phyloP scores from a whole-genome alignment of 2,113 vertebrate genomes.

The Bufo gargarizans region DNA sequence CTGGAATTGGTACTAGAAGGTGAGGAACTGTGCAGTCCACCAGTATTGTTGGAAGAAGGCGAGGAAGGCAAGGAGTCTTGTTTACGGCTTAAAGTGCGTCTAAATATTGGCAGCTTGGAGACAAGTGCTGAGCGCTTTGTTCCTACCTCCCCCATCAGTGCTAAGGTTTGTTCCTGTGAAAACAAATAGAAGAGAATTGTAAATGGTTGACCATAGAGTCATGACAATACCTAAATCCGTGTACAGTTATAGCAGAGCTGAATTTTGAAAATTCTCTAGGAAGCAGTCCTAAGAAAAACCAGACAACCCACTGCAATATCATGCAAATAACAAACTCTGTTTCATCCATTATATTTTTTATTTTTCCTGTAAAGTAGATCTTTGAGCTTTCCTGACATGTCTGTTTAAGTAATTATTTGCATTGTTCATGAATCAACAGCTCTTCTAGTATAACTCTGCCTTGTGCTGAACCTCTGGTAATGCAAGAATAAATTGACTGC shows the following conservation, averaged over 20 bases:
- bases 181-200: background rate
- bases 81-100: conserved; percentile 85
- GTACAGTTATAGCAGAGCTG: background rate
- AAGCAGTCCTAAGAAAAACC: background rate
- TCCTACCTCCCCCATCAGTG: conserved; percentile 91
- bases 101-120: conserved; percentile 95
- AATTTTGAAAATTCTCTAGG: background rate
- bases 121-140: conserved; percentile 90
- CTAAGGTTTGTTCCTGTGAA: conserved; percentile 54
- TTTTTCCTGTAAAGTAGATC: too few species aligned
- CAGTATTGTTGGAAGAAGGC: conserved; percentile 84
- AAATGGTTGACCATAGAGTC: background rate
- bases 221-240: background rate
- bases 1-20: conserved; percentile 98
- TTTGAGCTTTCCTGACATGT: too few species aligned
- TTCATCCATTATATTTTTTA: too few species aligned
- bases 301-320: background rate
- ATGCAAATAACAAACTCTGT: background rate
- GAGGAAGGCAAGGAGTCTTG: conserved; percentile 95
- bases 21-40: conserved; percentile 89
- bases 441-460: too few species aligned
- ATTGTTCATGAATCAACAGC: too few species aligned
- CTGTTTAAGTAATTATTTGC: too few species aligned
- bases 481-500: too few species aligned
- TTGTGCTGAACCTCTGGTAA: too few species aligned